phyloP scores from a whole-genome alignment of 2,797 vertebrate species.

The Aselliscus stoliczkanus region DNA sequence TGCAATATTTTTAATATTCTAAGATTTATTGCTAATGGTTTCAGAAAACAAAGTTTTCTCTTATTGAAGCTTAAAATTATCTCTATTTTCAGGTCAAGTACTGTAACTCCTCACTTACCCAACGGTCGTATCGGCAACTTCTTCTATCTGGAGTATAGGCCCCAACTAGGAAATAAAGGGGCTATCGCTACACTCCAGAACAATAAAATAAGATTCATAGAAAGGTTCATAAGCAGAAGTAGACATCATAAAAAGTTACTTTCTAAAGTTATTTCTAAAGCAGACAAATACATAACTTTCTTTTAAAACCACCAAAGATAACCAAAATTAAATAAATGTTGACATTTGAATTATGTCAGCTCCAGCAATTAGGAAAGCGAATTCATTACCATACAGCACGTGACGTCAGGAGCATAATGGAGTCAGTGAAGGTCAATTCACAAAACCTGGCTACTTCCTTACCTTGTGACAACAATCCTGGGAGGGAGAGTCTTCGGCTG shows the following conservation, averaged over 20 bases:
- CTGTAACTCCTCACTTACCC: neutral
- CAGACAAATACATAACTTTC: neutral
- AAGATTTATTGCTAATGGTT: neutral
- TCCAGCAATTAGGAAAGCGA: neutral
- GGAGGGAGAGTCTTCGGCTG: conserved; percentile 93
- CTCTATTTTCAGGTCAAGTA: neutral
- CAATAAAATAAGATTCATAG: neutral
- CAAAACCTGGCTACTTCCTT: conserved; percentile 47
- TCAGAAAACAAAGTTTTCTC: conserved; percentile 9
- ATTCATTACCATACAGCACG: neutral
- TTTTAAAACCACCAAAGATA: neutral
- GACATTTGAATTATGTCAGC: neutral
- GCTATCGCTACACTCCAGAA: neutral
- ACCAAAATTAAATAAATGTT: neutral
- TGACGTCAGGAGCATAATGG: neutral
- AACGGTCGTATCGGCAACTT: neutral
- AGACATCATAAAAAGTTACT: neutral
- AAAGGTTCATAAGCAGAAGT: neutral
- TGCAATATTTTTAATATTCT: neutral
- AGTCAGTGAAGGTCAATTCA: neutral
- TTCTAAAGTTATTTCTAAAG: conserved; percentile 29
- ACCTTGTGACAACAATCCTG: conserved; percentile 98
- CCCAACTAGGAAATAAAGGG: neutral
- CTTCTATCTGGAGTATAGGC: neutral
- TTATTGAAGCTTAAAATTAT: neutral